Evolutionary conservation across 2,888 invertebrate genomes (phyloP).

Genomic region (Leucophora obtusa): DNA sequence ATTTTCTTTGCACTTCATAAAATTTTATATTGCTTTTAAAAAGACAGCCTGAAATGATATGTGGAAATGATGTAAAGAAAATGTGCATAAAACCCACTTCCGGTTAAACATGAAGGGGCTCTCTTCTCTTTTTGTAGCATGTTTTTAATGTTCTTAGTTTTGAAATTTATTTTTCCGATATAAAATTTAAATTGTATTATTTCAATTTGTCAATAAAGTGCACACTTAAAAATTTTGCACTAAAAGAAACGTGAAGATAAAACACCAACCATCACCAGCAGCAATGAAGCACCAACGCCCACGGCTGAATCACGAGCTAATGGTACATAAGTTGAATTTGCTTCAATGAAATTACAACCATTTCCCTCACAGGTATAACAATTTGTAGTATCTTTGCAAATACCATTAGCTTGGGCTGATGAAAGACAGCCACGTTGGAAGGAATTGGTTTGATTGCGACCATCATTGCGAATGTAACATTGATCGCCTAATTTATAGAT

Average conservation of each 20-base stretch:
- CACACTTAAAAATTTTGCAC: not conserved
- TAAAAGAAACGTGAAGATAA: constrained; percentile 40
- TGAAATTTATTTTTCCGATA: constrained; percentile 36
- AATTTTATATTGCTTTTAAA: constrained; percentile 66
- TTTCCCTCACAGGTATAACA: constrained; percentile 75
- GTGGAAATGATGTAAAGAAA: constrained; percentile 39
- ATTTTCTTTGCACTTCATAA: constrained; percentile 73
- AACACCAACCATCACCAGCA: constrained; percentile 65
- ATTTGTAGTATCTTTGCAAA: constrained; percentile 69
- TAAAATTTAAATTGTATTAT: constrained; percentile 34
- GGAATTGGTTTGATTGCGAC: constrained; percentile 66
- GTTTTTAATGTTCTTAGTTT: constrained; percentile 7
- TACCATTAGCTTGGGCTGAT: constrained; percentile 69
- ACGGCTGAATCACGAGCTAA: constrained; percentile 72
- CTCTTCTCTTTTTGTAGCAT: not conserved
- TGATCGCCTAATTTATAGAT: constrained; percentile 73
- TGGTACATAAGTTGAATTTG: constrained; percentile 70
- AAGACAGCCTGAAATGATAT: constrained; percentile 44
- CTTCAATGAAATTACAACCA: constrained; percentile 73
- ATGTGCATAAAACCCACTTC: constrained; percentile 44
- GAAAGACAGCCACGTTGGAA: constrained; percentile 76
- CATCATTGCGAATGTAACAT: constrained; percentile 73
- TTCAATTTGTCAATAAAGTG: constrained; percentile 14
- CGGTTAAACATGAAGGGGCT: constrained; percentile 40
- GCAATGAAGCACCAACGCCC: constrained; percentile 65